Evolutionary conservation across 2,888 invertebrate genomes (phyloP).

Genomic region (Orthosia gothica): DNA sequence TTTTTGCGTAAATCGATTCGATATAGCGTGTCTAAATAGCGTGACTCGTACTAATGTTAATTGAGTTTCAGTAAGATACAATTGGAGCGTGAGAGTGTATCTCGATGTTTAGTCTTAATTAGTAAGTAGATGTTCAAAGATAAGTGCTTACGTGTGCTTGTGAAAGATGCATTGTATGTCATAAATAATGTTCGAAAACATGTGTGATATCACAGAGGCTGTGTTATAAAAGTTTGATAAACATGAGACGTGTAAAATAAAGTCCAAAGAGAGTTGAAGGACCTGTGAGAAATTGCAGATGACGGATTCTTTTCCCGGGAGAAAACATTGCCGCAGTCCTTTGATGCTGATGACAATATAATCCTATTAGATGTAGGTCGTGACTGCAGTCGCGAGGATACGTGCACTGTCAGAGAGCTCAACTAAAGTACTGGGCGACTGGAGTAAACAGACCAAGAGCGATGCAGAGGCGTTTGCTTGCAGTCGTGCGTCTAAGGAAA

Average conservation of each 20-base stretch:
- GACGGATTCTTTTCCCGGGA: constrained; percentile 4
- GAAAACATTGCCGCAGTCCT: constrained; percentile 32
- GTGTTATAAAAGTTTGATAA: constrained; percentile 1
- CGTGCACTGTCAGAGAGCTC: constrained; percentile 68
- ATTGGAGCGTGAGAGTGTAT: constrained; percentile 82
- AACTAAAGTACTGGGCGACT: constrained; percentile 66
- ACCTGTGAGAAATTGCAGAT: constrained; percentile 15
- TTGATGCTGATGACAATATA: constrained; percentile 40
- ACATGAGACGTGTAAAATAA: background rate
- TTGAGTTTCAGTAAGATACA: constrained; percentile 73
- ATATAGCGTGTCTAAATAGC: constrained; percentile 73
- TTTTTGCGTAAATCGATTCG: constrained; percentile 82
- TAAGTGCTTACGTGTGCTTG: constrained; percentile 49
- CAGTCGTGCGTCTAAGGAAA: constrained; percentile 58
- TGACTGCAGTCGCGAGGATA: constrained; percentile 59
- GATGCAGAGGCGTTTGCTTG: constrained; percentile 54
- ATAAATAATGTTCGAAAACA: constrained; percentile 20
- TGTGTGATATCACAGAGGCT: constrained; percentile 10
- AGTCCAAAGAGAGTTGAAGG: background rate
- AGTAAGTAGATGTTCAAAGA: constrained; percentile 59
- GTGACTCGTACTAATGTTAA: constrained; percentile 73
- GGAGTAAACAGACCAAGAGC: constrained; percentile 56
- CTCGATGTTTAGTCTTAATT: constrained; percentile 67
- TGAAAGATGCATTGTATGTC: constrained; percentile 28
- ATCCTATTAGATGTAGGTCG: constrained; percentile 49